Evolutionary conservation across 1,140 invertebrate genomes (phyloP).

Genomic region (Subanguina moxae): DNA sequence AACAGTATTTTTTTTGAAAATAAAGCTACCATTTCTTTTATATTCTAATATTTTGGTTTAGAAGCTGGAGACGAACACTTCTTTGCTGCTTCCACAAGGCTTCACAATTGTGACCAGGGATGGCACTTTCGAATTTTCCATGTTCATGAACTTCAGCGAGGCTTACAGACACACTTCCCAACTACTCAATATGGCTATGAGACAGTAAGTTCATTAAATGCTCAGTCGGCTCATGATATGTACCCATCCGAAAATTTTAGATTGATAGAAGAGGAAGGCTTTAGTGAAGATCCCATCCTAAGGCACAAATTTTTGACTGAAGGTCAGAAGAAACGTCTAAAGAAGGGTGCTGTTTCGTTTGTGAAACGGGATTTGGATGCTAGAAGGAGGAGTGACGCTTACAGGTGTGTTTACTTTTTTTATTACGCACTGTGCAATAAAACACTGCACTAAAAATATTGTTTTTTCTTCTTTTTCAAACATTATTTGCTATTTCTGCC

Average conservation of each 20-base stretch:
- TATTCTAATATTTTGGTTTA: conserved; percentile 32
- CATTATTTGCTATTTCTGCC: conserved; percentile 2
- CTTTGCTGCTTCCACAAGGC: conserved; percentile 75
- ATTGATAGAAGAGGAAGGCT: conserved; percentile 80
- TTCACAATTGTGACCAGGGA: conserved; percentile 78
- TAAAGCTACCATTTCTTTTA: no score
- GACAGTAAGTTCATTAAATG: conserved; percentile 66
- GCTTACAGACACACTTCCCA: conserved; percentile 87
- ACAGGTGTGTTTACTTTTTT: conserved; percentile 59
- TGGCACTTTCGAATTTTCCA: conserved; percentile 69
- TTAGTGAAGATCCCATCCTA: conserved; percentile 77
- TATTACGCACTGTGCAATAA: no score
- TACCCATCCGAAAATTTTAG: conserved; percentile 51
- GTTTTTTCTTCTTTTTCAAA: background rate
- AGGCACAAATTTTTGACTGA: conserved; percentile 72
- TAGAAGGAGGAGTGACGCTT: conserved; percentile 77
- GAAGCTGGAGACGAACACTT: conserved; percentile 59
- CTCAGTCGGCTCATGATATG: background rate
- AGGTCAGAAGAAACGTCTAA: conserved; percentile 30
- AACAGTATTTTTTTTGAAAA: conserved; percentile 58
- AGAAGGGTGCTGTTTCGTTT: conserved; percentile 47
- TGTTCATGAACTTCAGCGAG: conserved; percentile 82
- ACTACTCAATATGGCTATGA: conserved; percentile 91
- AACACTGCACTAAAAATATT: no score
- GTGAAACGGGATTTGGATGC: conserved; percentile 87